Percentiles rank a stretch among this genome's conserved stretches.
These are phyloP conservation scores for Eurytoma adleriae DNA, from an alignment of 2,888 invertebrate genomes.

Conservation along the genomic window DNA sequence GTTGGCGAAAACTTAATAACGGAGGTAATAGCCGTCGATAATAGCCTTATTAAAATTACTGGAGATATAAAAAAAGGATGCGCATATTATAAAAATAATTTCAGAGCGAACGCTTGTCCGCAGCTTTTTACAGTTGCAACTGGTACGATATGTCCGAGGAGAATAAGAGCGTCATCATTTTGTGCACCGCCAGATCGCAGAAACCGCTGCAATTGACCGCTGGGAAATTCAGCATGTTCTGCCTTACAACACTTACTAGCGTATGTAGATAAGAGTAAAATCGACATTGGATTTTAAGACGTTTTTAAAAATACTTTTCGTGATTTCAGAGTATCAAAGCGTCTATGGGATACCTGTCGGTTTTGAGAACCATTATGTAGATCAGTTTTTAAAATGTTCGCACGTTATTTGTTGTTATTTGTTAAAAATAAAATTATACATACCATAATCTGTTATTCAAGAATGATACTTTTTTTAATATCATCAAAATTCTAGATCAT, in stretches of 20 bases:
- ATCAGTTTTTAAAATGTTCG: too few species aligned
- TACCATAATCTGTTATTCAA: too few species aligned
- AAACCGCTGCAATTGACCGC: conserved; percentile 78
- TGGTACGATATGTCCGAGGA: conserved; percentile 76
- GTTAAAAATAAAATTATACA: too few species aligned
- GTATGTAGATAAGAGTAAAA: conserved; percentile 70
- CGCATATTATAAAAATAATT: conserved; percentile 42
- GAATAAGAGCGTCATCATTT: conserved; percentile 74
- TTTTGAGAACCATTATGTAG: conserved; percentile 55
- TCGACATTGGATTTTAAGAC: not conserved
- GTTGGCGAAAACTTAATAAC: conserved; percentile 65
- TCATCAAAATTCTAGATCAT: too few species aligned
- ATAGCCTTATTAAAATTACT: too few species aligned
- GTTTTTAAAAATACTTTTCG: too few species aligned
- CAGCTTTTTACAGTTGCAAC: conserved; percentile 78
- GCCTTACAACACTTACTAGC: conserved; percentile 78
- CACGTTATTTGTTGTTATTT: too few species aligned
- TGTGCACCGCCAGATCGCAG: conserved; percentile 78
- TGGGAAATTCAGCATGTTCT: conserved; percentile 78
- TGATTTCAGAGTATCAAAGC: conserved; percentile 49
- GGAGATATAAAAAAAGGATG: too few species aligned
- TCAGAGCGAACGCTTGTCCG: conserved; percentile 77
- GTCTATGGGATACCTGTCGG: conserved; percentile 58
- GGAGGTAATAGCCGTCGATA: conserved; percentile 57
- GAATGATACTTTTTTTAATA: too few species aligned